Conservation (phyloP, 2,797 vertebrate genomes). For the Bucorvus abyssinicus region DNA sequence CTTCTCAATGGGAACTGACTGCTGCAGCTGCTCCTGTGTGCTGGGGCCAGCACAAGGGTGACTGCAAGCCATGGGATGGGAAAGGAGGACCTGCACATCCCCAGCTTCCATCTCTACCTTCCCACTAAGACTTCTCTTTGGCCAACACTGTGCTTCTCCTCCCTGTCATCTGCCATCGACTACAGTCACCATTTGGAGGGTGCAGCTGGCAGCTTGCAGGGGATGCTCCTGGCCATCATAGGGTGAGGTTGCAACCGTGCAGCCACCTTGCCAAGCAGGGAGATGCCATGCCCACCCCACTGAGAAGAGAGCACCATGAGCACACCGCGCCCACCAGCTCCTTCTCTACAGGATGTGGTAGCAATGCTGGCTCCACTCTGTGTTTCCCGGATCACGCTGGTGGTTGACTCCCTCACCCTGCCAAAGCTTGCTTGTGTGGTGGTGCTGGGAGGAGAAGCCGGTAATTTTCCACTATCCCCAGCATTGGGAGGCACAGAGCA, state of each 20-base stretch:
- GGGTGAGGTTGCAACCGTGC: background rate
- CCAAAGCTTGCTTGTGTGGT: background rate
- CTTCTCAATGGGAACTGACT: fast-evolving
- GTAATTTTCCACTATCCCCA: slow-evolving; percentile 46
- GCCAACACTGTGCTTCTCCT: background rate
- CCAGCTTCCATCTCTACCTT: background rate
- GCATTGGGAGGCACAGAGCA: background rate
- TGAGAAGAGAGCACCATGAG: fast-evolving
- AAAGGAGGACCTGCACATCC: fast-evolving
- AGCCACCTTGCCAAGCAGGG: background rate
- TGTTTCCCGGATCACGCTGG: background rate
- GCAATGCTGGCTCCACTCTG: fast-evolving
- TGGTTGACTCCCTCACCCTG: background rate
- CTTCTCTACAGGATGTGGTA: fast-evolving
- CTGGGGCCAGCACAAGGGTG: background rate
- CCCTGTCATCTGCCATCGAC: background rate
- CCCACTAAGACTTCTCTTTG: no score
- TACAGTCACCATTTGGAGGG: background rate
- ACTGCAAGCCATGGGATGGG: background rate
- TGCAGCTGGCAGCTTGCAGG: fast-evolving
- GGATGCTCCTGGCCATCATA: background rate
- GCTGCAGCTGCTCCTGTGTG: fast-evolving
- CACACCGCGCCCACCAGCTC: fast-evolving
- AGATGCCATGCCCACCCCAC: background rate
- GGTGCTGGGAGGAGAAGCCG: background rate